A percentile compares a stretch with the other conserved stretches of the same genome.
phyloP scores from a whole-genome alignment of 2,797 vertebrate genomes.

The Pogoniulus pusillus region DNA sequence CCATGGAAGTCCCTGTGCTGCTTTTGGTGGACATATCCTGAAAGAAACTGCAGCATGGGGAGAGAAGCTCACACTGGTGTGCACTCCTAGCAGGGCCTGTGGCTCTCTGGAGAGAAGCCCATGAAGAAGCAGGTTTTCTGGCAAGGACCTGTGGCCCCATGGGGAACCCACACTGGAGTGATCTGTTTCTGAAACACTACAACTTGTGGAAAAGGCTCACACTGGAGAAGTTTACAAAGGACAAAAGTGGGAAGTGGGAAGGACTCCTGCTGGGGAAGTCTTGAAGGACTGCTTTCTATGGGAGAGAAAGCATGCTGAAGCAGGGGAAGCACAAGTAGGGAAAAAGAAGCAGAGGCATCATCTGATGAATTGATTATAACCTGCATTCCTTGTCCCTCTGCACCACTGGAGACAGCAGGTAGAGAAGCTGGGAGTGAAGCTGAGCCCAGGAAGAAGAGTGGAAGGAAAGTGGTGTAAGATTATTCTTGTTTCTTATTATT shows the following conservation, averaged over 20 bases:
- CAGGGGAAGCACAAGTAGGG: too few relatives aligned
- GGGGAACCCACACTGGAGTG: fast-evolving
- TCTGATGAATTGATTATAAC: too few relatives aligned
- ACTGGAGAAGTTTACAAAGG: neutral
- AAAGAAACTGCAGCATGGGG: neutral
- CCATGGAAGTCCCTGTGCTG: fast-evolving
- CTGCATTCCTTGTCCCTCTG: too few relatives aligned
- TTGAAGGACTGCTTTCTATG: neutral
- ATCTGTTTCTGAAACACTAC: neutral
- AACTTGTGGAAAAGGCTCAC: fast-evolving
- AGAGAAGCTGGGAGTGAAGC: too few relatives aligned
- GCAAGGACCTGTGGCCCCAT: neutral
- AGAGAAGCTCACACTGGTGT: neutral
- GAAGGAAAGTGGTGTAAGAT: too few relatives aligned
- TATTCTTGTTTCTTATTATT: too few relatives aligned
- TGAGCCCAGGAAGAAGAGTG: too few relatives aligned
- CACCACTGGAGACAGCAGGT: too few relatives aligned
- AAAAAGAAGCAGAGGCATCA: too few relatives aligned
- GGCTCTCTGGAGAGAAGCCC: neutral
- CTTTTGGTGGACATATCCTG: fast-evolving
- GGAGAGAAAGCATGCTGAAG: too few relatives aligned
- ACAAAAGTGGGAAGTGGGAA: too few relatives aligned
- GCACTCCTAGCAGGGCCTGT: neutral
- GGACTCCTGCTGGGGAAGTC: neutral
- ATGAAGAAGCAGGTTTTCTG: fast-evolving